Evolutionary conservation across 2,113 vertebrate genomes (phyloP).

Genomic region (Siniperca knerii): DNA sequence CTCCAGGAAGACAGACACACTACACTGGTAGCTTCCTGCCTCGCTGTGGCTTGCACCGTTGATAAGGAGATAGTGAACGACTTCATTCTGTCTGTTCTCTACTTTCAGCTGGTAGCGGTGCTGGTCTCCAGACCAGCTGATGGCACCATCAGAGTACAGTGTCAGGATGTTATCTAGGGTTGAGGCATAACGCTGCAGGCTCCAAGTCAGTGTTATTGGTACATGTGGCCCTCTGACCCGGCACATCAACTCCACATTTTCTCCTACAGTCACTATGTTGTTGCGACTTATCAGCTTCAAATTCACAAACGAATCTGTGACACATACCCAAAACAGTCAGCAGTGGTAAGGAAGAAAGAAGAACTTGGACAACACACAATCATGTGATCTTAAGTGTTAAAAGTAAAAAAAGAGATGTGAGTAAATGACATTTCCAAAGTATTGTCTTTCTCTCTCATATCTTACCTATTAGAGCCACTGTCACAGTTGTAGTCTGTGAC

Average conservation of each 20-base stretch:
- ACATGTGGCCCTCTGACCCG: constrained; percentile 61
- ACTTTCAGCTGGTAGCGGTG: constrained; percentile 78
- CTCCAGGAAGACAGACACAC: constrained; percentile 79
- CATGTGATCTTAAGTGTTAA: not conserved
- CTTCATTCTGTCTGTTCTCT: constrained; percentile 42
- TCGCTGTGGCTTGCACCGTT: constrained; percentile 62
- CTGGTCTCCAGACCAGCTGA: constrained; percentile 80
- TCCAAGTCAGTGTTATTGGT: constrained; percentile 81
- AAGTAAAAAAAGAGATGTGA: not conserved
- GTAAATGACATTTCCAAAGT: not conserved
- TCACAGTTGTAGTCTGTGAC: constrained; percentile 63
- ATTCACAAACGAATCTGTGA: constrained; percentile 63
- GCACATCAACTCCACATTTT: constrained; percentile 72
- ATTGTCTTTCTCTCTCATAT: not conserved
- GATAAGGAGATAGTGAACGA: constrained; percentile 79
- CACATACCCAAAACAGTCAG: not conserved
- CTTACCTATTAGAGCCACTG: constrained; percentile 81
- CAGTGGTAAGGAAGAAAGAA: not conserved
- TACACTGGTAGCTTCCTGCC: constrained; percentile 84
- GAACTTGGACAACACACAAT: not conserved
- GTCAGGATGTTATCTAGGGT: constrained; percentile 74
- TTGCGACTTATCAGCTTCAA: constrained; percentile 66
- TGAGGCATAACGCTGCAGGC: constrained; percentile 67
- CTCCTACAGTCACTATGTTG: not conserved
- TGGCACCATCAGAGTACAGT: constrained; percentile 69